A percentile compares a stretch with the other conserved stretches of the same genome.
Conservation (phyloP, 2,113 vertebrate genomes). For the Macroglossus sobrinus region DNA sequence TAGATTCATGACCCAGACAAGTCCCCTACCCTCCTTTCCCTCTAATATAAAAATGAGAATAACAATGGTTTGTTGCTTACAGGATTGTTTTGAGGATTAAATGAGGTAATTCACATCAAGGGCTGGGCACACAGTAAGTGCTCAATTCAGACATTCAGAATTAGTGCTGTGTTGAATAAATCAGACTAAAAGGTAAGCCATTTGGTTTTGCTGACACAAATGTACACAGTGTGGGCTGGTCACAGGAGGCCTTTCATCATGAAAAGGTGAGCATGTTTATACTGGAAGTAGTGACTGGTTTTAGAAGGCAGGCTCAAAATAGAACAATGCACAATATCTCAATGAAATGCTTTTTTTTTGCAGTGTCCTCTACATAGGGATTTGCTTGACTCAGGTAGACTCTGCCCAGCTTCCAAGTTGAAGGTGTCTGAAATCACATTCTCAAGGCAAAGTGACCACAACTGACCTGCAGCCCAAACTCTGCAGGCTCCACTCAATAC, state of each 20-base stretch:
- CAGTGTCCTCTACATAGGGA: not conserved
- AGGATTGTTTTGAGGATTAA: not conserved
- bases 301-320: not conserved
- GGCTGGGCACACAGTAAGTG: not conserved
- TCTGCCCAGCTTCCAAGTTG: not conserved
- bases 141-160: not conserved
- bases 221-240: accelerated
- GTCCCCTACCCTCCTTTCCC: not conserved
- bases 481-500: not conserved
- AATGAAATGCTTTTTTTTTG: not conserved
- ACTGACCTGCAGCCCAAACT: not conserved
- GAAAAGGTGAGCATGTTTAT: not conserved
- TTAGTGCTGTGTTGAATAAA: not conserved
- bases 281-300: not conserved
- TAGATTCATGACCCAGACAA: not conserved
- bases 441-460: not conserved
- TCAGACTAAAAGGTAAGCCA: not conserved
- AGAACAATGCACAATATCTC: not conserved
- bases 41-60: not conserved
- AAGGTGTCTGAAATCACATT: not conserved
- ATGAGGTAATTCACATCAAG: not conserved
- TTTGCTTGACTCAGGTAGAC: not conserved
- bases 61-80: not conserved
- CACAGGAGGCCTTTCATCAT: not conserved
- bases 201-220: not conserved